These are phyloP conservation scores for Aradophagus sp. DNA, from an alignment of 1,140 invertebrate genomes.

Conservation along the genomic window DNA sequence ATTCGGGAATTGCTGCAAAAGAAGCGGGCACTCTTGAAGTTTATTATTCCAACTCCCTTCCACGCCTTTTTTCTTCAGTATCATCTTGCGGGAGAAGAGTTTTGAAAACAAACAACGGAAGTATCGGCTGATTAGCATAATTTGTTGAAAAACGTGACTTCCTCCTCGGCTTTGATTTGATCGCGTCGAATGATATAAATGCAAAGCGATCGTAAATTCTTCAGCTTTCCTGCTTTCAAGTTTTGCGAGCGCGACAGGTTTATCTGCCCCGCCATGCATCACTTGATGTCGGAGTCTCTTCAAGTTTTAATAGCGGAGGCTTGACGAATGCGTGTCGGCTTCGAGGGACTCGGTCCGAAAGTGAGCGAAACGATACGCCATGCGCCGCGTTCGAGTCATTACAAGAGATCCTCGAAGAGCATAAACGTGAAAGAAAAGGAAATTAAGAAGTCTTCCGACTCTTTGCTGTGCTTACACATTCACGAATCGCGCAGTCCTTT, in stretches of 20 bases:
- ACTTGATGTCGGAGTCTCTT: slow-evolving; percentile 24
- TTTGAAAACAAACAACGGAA: neutral
- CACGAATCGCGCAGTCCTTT: too few species aligned
- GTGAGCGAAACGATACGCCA: slow-evolving; percentile 20
- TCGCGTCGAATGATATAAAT: slow-evolving; percentile 6
- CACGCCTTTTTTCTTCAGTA: too few species aligned
- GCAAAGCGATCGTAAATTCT: slow-evolving; percentile 28
- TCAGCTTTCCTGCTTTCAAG: slow-evolving; percentile 7
- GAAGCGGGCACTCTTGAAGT: too few species aligned
- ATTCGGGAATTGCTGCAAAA: too few species aligned
- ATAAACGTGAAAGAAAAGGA: slow-evolving; percentile 24
- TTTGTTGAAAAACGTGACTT: slow-evolving; percentile 8
- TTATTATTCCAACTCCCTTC: too few species aligned
- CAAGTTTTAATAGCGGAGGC: slow-evolving; percentile 37
- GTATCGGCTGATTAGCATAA: slow-evolving; percentile 8
- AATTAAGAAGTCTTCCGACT: slow-evolving; percentile 19
- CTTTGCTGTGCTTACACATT: slow-evolving; percentile 5
- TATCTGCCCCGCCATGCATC: slow-evolving; percentile 23
- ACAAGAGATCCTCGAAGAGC: slow-evolving; percentile 9
- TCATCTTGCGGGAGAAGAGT: too few species aligned
- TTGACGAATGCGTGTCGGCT: slow-evolving; percentile 17
- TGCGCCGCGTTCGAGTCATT: slow-evolving; percentile 25
- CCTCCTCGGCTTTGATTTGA: slow-evolving; percentile 1
- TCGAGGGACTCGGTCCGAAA: slow-evolving; percentile 16
- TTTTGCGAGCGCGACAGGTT: slow-evolving; percentile 32